Conservation (phyloP, 2,113 vertebrate genomes). For the Salvelinus alpinus region DNA sequence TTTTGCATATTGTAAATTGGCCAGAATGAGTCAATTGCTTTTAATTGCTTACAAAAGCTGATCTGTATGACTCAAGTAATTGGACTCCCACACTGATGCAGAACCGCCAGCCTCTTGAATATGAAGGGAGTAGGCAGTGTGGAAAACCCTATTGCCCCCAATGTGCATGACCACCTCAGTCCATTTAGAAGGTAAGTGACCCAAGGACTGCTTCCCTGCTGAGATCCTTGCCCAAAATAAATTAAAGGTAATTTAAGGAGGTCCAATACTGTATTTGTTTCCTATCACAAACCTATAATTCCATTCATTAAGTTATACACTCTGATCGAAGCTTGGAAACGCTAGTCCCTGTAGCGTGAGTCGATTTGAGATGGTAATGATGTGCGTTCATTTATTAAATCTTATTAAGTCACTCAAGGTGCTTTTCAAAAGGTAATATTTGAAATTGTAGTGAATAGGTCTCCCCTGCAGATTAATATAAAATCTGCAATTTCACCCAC, state of each 20-base stretch:
- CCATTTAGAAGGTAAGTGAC: neutral
- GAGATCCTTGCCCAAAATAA: constrained; percentile 10
- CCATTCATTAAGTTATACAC: neutral
- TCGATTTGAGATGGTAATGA: constrained; percentile 8
- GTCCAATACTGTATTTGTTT: constrained; percentile 17
- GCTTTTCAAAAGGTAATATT: neutral
- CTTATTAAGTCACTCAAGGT: constrained; percentile 3
- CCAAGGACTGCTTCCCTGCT: constrained; percentile 18
- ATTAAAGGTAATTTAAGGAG: constrained; percentile 12
- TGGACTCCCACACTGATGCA: constrained; percentile 29
- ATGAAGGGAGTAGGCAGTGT: neutral
- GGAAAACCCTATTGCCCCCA: neutral
- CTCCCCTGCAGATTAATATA: neutral
- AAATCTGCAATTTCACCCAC: neutral
- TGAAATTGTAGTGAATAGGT: neutral
- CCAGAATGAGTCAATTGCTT: neutral
- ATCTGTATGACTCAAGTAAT: neutral
- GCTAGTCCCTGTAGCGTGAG: neutral
- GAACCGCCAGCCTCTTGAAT: neutral
- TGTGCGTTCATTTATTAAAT: constrained; percentile 29
- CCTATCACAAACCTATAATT: constrained; percentile 6
- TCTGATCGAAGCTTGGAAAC: neutral
- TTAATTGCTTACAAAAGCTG: neutral
- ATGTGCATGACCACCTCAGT: neutral
- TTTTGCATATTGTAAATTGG: neutral